Base-by-base conservation (phyloP, 2,113 vertebrate genomes). In the Gadus macrocephalus region DNA sequence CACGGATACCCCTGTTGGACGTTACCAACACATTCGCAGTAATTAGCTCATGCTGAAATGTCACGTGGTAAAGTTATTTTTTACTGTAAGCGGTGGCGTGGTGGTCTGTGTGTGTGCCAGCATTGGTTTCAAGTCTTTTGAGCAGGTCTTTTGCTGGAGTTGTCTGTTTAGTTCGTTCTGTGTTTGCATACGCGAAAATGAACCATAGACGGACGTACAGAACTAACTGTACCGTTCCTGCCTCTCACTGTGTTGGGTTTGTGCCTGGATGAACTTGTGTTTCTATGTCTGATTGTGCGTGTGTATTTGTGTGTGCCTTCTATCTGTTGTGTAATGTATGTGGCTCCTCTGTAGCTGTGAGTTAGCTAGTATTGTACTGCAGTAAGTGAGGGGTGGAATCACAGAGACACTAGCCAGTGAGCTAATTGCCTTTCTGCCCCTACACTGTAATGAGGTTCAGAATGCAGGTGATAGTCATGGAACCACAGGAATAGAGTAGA, bases 241-340 rank as follows among this genome's bases (percentile, higher is more conserved):
- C 8, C 42, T 49, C 42, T 49, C 8, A 11, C 42, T 49, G 42
- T 49, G 42, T 14, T 49, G 42, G 4, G 2, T 35, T 14, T 49
- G 42, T 49, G 42, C 42, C 16, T 17, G 60, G 65, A 12, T 25
- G 20, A 12, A n/a, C 64, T 68, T 62, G 22, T 25, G 65, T 22
- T 67, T 67, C 71, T 71, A 70, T 60, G 65, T 69, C 16, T 62
- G 73, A 65, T 62, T 72, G 70, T 66, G 28, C 70, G 66, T 77
- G 56, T 68, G 14, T 66, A n/a, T 60, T 60, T 59, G 25, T 71
- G 20, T 62, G 25, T 55, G 15, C 58, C n/a, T 27, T 61, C 60
- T 56, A 35, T 35, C 60, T 58, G 67, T 49, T 72, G 53, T 69
- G 68, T 77, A 14, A 64, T 75, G 63, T 77, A 59, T 67, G 31